Percentiles rank a stretch among this genome's conserved stretches.
Evolutionary conservation across 2,888 invertebrate genomes (phyloP).

Genomic region (Andrena dorsata): DNA sequence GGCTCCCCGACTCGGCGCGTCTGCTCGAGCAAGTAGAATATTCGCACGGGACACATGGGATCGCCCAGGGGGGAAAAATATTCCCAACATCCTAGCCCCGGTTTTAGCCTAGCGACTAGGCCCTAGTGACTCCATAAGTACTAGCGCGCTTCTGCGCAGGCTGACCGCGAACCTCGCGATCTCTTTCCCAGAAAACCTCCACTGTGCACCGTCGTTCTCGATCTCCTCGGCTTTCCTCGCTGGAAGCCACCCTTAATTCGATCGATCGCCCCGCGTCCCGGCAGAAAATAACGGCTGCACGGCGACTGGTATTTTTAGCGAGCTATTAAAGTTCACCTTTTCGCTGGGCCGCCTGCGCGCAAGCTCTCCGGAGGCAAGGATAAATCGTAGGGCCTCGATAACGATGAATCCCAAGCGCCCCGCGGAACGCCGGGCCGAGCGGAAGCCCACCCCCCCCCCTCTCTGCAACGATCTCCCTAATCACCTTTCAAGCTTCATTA

Average conservation of each 20-base stretch:
- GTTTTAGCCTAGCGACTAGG: neutral
- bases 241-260: slow-evolving; percentile 36
- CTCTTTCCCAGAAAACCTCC: neutral
- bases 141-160: slow-evolving; percentile 67
- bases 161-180: neutral
- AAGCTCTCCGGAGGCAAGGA: slow-evolving; percentile 40
- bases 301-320: slow-evolving; percentile 69
- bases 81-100: slow-evolving; percentile 31
- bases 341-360: slow-evolving; percentile 46
- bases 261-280: slow-evolving; percentile 42
- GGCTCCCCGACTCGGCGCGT: too few species aligned
- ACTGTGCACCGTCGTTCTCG: neutral
- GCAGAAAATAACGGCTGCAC: slow-evolving; percentile 62
- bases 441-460: neutral
- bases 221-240: neutral
- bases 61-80: slow-evolving; percentile 26
- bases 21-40: neutral
- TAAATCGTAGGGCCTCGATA: slow-evolving; percentile 39
- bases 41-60: slow-evolving; percentile 10
- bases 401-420: slow-evolving; percentile 9
- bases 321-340: slow-evolving; percentile 66
- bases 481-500: too few species aligned
- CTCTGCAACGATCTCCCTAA: neutral
- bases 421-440: too few species aligned
- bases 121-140: slow-evolving; percentile 38